These are phyloP conservation scores for Pontoporia blainvillei DNA, from an alignment of 2,113 vertebrate species.

Conservation along the genomic window DNA sequence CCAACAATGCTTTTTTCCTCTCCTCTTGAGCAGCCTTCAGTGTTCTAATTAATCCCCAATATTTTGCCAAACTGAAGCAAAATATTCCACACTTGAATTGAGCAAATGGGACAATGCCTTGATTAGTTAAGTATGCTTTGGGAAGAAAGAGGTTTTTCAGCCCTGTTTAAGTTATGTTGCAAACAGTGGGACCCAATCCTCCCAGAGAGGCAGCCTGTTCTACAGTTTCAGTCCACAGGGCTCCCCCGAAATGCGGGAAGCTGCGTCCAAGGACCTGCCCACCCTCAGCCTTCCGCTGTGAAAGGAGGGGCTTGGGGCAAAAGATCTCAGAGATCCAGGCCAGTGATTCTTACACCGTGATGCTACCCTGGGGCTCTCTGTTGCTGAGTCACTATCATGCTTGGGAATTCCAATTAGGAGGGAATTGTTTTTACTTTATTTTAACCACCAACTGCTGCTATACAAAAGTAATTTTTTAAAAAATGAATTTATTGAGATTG, in stretches of 20 bases:
- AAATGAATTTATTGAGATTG: too few relatives aligned
- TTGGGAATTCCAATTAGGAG: background rate
- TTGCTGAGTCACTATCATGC: background rate
- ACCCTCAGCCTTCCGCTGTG: background rate
- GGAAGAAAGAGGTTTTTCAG: constrained; percentile 8
- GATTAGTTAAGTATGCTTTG: background rate
- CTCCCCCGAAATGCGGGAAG: background rate
- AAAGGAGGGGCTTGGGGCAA: background rate
- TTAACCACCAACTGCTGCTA: background rate
- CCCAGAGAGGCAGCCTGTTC: background rate
- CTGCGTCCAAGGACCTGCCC: background rate
- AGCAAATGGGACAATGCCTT: background rate
- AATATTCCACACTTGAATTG: background rate
- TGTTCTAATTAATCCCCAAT: background rate
- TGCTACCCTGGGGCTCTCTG: background rate
- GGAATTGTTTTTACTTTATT: background rate
- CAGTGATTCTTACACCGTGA: background rate
- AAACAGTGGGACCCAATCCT: background rate
- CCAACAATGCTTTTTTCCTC: background rate
- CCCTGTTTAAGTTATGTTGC: background rate
- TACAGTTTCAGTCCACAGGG: background rate
- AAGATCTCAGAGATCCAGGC: background rate
- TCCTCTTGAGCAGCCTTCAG: background rate
- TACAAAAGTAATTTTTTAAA: too few relatives aligned
- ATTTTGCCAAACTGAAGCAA: background rate